Evolutionary conservation across 1,140 invertebrate genomes (phyloP).

Genomic region (Orius insidiosus): DNA sequence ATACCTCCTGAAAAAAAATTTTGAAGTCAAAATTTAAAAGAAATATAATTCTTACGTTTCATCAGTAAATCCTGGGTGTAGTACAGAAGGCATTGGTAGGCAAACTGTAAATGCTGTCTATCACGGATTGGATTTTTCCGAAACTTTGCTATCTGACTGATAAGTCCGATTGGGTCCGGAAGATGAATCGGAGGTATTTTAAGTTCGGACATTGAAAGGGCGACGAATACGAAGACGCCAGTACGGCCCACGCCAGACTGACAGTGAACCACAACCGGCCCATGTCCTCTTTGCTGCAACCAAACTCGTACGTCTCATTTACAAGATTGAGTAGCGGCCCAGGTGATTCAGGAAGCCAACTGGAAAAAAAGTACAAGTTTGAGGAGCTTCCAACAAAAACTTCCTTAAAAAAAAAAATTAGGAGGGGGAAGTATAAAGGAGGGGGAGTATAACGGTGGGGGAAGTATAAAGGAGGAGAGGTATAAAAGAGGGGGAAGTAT

Average conservation of each 20-base stretch:
- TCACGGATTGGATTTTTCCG: slow-evolving; percentile 41
- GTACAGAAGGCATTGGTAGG: slow-evolving; percentile 41
- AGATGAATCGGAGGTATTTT: slow-evolving; percentile 15
- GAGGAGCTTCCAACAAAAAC: no score
- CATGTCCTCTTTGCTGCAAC: slow-evolving; percentile 39
- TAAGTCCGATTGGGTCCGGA: slow-evolving; percentile 25
- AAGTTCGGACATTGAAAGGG: slow-evolving; percentile 38
- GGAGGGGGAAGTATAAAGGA: no score
- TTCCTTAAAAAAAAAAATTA: no score
- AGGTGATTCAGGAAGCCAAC: slow-evolving; percentile 39
- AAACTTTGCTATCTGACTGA: slow-evolving; percentile 25
- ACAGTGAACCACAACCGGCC: slow-evolving; percentile 53
- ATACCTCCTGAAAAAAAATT: slow-evolving; percentile 29
- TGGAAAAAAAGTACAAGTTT: slow-evolving; percentile 31
- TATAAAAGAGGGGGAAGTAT: no score
- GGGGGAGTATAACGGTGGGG: no score
- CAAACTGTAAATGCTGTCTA: slow-evolving; percentile 44
- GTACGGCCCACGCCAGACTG: slow-evolving; percentile 42
- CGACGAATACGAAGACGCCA: slow-evolving; percentile 41
- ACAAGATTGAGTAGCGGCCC: slow-evolving; percentile 35
- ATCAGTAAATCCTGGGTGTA: slow-evolving; percentile 39
- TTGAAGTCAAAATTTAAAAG: background rate
- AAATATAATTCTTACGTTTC: slow-evolving; percentile 30
- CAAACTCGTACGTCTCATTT: slow-evolving; percentile 36
- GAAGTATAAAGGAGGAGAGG: no score